Evolutionary conservation across 2,888 invertebrate species (phyloP).

Genomic region (Cephus pygmeus): DNA sequence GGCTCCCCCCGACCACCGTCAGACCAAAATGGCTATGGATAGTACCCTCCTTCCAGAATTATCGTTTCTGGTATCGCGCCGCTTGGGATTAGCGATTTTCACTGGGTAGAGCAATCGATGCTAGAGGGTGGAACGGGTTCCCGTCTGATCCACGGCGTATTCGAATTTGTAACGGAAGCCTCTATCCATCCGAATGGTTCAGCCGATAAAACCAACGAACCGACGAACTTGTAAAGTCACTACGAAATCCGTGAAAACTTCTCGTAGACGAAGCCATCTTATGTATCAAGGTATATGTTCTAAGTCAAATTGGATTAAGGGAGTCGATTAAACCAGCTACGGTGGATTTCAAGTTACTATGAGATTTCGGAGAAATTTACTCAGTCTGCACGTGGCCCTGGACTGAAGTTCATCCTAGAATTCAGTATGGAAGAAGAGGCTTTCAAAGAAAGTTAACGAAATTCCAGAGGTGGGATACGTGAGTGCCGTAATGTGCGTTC

Average conservation of each 20-base stretch:
- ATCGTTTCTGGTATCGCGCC: background rate
- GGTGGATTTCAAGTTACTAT: background rate
- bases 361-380: background rate
- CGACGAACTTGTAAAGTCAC: background rate
- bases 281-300: background rate
- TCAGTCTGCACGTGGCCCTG: background rate
- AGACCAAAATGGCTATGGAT: background rate
- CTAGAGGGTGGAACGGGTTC: background rate
- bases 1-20: background rate
- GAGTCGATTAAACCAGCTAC: background rate
- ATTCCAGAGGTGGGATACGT: background rate
- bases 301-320: background rate
- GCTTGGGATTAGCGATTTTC: background rate
- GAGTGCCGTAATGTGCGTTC: background rate
- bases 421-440: background rate
- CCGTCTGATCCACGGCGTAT: background rate
- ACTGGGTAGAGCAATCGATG: background rate
- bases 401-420: background rate
- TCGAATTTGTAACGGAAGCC: background rate
- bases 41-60: background rate
- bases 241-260: background rate
- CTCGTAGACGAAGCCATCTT: background rate
- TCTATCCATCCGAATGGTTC: background rate
- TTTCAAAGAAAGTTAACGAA: background rate
- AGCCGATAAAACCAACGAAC: background rate